Base-by-base conservation (phyloP, 2,797 vertebrate genomes). In the Serranus cabrilla region DNA sequence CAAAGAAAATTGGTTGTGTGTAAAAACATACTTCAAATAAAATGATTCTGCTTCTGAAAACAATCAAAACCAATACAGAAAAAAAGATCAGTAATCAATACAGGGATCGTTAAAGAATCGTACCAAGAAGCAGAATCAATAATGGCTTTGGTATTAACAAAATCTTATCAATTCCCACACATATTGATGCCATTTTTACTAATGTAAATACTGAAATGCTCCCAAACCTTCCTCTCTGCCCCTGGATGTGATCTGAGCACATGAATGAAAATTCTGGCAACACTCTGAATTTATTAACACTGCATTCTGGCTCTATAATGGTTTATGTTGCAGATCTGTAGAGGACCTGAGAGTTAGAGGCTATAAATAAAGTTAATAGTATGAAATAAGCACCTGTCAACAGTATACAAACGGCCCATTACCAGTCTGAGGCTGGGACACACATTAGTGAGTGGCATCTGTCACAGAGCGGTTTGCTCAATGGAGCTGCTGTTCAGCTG, bases 391-490 rank as follows among this genome's bases (percentile, higher is more conserved):
- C n/a, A 42, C 21, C 31, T 65, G 60, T 47, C 42, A 60, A 60
- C 54, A 43, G 21, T 54, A 45, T 14, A 71, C 25, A 70, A 43
- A 60, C 7, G 3, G 6, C 31, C 34, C 37, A 57, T 84, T 50
- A 79, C 64, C 40, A 63, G 56, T 60, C n/a, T 46, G 49, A 76
- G 27, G 74, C 62, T 57, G 31, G 54, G 57, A 31, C 58, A 77
- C 34, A 70, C 60, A 68, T 63, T 61, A 56, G 47, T 62, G 58
- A 66, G 60, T 54, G 50, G 62, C 69, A 65, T 78, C 71, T 75
- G 79, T 70, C 72, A 27, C 31, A 68, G 62, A 63, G 67, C 58
- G 62, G 56, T 78, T 73, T 59, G 58, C 58, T 71, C 18, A 57
- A 76, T 20, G 23, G 54, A 70, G 21, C 54, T 31, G 47, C 51